phyloP scores from a whole-genome alignment of 2,888 invertebrate genomes.

The Pseudococcus jackbeardsleyi region DNA sequence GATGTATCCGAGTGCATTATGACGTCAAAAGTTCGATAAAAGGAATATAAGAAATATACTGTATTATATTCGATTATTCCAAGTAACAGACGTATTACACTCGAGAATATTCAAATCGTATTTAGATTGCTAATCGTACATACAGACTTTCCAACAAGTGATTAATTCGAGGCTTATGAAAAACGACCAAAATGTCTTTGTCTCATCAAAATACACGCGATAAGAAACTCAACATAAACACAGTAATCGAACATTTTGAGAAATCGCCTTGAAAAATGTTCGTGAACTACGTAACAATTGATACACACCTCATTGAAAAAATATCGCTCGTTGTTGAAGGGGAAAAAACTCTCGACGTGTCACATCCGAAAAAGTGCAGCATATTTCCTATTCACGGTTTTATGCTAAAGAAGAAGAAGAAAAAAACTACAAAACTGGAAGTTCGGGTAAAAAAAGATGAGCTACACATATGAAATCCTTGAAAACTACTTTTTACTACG shows the following conservation, averaged over 20 bases:
- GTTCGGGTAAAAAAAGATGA: constrained; percentile 25
- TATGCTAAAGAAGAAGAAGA: neutral
- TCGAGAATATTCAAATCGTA: neutral
- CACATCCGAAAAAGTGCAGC: neutral
- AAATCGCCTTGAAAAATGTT: neutral
- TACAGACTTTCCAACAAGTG: neutral
- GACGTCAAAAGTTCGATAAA: constrained; percentile 22
- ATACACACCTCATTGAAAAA: too few relatives aligned
- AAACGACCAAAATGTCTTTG: neutral
- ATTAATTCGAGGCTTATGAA: neutral
- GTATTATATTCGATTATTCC: neutral
- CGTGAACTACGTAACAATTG: neutral
- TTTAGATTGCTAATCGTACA: neutral
- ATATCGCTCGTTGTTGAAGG: neutral
- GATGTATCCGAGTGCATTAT: neutral
- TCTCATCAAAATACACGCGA: neutral
- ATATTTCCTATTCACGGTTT: neutral
- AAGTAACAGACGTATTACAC: neutral
- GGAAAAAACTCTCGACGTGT: neutral
- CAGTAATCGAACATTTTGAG: neutral
- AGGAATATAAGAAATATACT: neutral
- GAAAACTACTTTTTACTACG: constrained; percentile 40
- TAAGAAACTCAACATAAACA: neutral
- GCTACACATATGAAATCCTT: neutral
- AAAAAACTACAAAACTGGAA: constrained; percentile 19